A percentile compares a stretch with the other conserved stretches of the same genome.
Conservation (phyloP, 2,797 vertebrate genomes). For the Epinephelus coioides region DNA sequence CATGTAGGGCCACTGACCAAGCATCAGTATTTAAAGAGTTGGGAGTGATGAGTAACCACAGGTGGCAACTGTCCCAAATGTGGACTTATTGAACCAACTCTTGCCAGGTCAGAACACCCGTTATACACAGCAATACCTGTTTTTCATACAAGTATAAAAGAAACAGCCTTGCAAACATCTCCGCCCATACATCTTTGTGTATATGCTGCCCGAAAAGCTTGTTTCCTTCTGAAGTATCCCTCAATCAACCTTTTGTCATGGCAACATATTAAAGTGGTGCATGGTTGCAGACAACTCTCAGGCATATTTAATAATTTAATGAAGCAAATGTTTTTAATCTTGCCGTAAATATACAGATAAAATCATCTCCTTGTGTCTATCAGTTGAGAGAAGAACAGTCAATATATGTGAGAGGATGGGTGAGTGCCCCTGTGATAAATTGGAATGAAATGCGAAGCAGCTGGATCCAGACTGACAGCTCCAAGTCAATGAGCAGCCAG, state of each 20-base stretch:
- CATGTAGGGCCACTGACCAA: no score
- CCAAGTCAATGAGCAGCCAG: slow-evolving; percentile 88
- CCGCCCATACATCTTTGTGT: background rate
- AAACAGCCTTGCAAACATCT: no score
- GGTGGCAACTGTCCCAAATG: no score
- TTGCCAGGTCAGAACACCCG: no score
- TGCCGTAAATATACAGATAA: slow-evolving; percentile 46
- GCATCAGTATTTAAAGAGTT: no score
- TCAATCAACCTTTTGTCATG: background rate
- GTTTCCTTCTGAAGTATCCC: background rate
- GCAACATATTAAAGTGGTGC: slow-evolving; percentile 6
- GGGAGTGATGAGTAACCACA: no score
- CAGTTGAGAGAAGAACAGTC: slow-evolving; percentile 61
- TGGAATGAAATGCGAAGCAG: slow-evolving; percentile 71
- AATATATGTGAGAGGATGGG: slow-evolving; percentile 47
- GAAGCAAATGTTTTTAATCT: slow-evolving; percentile 29
- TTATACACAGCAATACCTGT: no score
- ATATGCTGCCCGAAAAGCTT: background rate
- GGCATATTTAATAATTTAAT: slow-evolving; percentile 22
- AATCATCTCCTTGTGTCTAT: slow-evolving; percentile 51
- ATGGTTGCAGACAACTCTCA: background rate
- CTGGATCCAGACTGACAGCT: slow-evolving; percentile 79
- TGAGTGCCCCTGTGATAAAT: slow-evolving; percentile 72
- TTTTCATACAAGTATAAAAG: no score
- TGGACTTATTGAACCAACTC: no score